Conservation (phyloP, 2,888 invertebrate species). For the Pollenia labialis region DNA sequence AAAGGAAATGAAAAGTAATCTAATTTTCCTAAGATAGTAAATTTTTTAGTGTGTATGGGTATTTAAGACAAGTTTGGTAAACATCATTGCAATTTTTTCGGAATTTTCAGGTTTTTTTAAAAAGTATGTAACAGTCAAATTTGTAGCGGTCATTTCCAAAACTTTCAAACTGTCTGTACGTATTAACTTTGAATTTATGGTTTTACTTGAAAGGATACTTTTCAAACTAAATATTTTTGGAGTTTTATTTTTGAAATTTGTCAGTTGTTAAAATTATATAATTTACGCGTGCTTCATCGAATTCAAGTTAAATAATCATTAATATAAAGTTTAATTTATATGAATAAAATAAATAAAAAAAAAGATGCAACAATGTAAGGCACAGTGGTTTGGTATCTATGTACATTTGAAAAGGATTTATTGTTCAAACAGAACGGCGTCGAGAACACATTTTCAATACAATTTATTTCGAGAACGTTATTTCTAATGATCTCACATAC, state of each 20-base stretch:
- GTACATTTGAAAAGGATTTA: too few relatives aligned
- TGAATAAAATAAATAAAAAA: background rate
- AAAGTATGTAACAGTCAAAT: background rate
- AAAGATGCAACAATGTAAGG: background rate
- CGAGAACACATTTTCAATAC: too few relatives aligned
- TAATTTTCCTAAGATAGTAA: background rate
- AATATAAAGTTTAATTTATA: background rate
- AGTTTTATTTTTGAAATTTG: background rate
- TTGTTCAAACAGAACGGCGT: too few relatives aligned
- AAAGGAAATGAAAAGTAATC: slow-evolving; percentile 20
- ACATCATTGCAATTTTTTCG: slow-evolving; percentile 35
- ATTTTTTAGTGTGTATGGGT: background rate
- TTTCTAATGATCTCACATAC: too few relatives aligned
- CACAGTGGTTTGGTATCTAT: too few relatives aligned
- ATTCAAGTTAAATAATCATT: background rate
- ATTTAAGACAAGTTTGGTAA: slow-evolving; percentile 10
- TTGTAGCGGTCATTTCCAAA: background rate
- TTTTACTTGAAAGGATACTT: slow-evolving; percentile 6
- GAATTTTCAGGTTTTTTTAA: background rate
- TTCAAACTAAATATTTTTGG: slow-evolving; percentile 18
- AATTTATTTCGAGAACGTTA: too few relatives aligned
- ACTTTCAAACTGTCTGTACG: background rate
- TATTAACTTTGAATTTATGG: background rate
- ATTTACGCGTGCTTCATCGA: slow-evolving; percentile 7
- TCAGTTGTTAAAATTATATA: background rate